Conservation (phyloP, 23 tunicate species). For the Trididemnum miniatum region DNA sequence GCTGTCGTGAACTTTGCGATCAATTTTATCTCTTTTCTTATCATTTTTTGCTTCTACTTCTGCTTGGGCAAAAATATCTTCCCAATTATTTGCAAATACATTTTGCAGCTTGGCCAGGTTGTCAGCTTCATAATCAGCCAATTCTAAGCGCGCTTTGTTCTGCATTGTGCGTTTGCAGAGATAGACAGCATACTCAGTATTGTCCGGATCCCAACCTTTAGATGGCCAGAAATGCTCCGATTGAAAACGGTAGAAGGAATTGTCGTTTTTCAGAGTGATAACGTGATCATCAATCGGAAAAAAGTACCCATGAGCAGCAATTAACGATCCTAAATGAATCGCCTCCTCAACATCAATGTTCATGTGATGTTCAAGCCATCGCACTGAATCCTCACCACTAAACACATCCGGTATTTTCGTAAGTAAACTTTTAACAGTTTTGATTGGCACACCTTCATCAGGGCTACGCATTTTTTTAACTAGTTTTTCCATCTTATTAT, state of each 20-base stretch:
- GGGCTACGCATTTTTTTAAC: slow-evolving; percentile 65
- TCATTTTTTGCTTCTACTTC: slow-evolving; percentile 81
- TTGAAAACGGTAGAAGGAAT: slow-evolving; percentile 91
- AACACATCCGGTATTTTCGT: slow-evolving; percentile 98
- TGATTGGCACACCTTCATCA: slow-evolving; percentile 85
- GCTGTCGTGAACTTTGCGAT: slow-evolving; percentile 87
- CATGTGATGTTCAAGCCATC: slow-evolving; percentile 60
- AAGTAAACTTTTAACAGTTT: slow-evolving; percentile 89
- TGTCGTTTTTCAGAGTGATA: slow-evolving; percentile 88
- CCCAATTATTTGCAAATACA: slow-evolving; percentile 86
- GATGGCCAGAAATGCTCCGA: slow-evolving; percentile 79
- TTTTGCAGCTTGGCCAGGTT: slow-evolving; percentile 89
- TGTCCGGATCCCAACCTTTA: slow-evolving; percentile 99
- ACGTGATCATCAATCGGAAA: slow-evolving; percentile 98
- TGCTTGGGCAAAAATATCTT: slow-evolving; percentile 71
- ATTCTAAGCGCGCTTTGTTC: slow-evolving; percentile 91
- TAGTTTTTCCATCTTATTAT: slow-evolving; percentile 81
- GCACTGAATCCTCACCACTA: slow-evolving; percentile 94
- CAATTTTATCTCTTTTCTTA: slow-evolving; percentile 80
- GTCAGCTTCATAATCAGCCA: slow-evolving; percentile 99
- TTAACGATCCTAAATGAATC: slow-evolving; percentile 89
- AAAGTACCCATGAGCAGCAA: slow-evolving; percentile 97
- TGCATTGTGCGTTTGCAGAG: slow-evolving; percentile 97
- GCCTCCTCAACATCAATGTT: slow-evolving; percentile 73
- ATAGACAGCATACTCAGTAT: slow-evolving; percentile 93